These are phyloP conservation scores for Centropus unirufus DNA, from an alignment of 2,113 vertebrate genomes.

Conservation along the genomic window DNA sequence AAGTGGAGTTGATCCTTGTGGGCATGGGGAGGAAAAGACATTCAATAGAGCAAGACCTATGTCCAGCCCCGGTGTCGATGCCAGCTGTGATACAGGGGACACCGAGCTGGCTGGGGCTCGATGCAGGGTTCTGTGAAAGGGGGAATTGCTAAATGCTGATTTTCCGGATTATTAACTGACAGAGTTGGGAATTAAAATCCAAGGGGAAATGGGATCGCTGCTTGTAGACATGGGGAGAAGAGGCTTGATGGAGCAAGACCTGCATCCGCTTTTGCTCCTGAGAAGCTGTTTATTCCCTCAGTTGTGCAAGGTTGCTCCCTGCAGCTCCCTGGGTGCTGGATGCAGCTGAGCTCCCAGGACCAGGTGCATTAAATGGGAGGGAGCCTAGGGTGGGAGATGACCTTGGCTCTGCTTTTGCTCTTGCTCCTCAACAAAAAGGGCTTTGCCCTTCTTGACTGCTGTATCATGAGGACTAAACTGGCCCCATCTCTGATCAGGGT, in stretches of 20 bases:
- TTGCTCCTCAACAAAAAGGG: background rate
- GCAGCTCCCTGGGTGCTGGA: background rate
- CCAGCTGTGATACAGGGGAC: too few relatives aligned
- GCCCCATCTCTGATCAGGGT: background rate
- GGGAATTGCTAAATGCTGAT: background rate
- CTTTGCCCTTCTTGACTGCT: background rate
- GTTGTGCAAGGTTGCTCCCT: background rate
- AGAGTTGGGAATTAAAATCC: background rate
- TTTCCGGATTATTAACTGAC: background rate
- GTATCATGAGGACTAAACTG: fast-evolving
- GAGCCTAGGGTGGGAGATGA: background rate
- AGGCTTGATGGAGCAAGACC: background rate
- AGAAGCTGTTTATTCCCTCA: fast-evolving
- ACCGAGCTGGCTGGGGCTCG: background rate
- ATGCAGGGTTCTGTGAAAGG: background rate
- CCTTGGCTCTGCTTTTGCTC: background rate
- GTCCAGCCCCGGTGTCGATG: background rate
- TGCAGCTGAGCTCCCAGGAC: background rate
- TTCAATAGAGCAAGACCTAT: background rate
- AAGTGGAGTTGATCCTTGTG: background rate
- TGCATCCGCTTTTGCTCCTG: background rate
- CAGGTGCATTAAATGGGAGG: background rate
- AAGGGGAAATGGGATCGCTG: background rate
- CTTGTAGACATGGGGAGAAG: background rate
- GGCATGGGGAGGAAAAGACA: background rate